Evolutionary conservation across 2,888 invertebrate genomes (phyloP), one percentile per base, ranked within the genome.

Genomic region (Andrena bucephala): DNA sequence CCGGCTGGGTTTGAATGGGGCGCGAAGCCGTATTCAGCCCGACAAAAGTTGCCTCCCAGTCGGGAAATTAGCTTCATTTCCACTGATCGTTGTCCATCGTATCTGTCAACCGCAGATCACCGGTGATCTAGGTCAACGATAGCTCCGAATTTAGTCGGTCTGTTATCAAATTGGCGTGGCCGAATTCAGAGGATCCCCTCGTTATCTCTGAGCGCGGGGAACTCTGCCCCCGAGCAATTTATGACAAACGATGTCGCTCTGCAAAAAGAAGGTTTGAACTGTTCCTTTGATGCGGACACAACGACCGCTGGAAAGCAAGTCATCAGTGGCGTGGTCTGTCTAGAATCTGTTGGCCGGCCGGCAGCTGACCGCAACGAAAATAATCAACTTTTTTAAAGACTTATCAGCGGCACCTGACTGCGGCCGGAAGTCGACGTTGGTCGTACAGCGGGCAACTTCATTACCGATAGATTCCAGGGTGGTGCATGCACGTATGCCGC

Each of bases 71-170:
- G 81, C 68, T 73, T 68, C 81, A 52, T 73, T 63, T 63, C 68
- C 27, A 31, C 27, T 5, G 73, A 79, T 81, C 57, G 54, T 67
- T 79, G 72, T 79, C 79, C 79, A 63, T 80, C 79, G 67, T 57
- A 72, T 81, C 80, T 81, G 80, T 81, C 79, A 72, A 79, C 76
- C 52, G 74, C 86, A 85, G 75, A 78, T 42, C 59, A 48, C 7
- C 16, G 4, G 8, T 29, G 31, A 76, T 59, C 3, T 33, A 7
- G 33, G 48, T 50, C 24, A 29, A 50, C 70, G 65, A 77, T 70
- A 29, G 52, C 8, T 60, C 42, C 36, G 20, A 70, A 50, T 79
- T 77, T 59, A 31, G 60, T 16, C 63, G 7, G 8, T 7, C 48
- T n/a, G 27, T 65, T 36, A 68, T 68, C 7, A 20, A 31, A 33